Percentiles rank a stretch among this genome's conserved stretches.
Evolutionary conservation across 2,113 vertebrate genomes (phyloP).

Genomic region (Neolamprologus sp.): DNA sequence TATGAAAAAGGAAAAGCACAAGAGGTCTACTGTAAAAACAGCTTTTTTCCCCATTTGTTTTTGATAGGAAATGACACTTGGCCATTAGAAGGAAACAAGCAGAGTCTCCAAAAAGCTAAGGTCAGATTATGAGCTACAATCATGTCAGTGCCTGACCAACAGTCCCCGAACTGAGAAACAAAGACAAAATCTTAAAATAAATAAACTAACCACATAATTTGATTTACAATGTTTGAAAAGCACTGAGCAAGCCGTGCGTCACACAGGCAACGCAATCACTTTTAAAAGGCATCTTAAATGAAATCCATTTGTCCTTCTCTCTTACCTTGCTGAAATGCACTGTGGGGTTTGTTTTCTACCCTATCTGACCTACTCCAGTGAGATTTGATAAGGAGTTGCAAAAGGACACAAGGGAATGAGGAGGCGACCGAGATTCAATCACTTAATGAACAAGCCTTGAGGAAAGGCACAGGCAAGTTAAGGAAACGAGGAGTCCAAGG

Average conservation of each 20-base stretch:
- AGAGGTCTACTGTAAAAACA: background rate
- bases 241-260: background rate
- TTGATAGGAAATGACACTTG: background rate
- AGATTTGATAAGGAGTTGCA: conserved; percentile 43
- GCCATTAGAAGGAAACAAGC: background rate
- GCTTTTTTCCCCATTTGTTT: background rate
- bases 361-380: conserved; percentile 27
- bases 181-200: background rate
- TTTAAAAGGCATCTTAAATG: conserved; percentile 17
- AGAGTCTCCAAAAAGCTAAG: background rate
- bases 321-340: background rate
- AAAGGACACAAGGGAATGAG: conserved; percentile 20
- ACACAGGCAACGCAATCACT: background rate
- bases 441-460: background rate
- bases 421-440: conserved; percentile 26
- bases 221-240: conserved; percentile 14
- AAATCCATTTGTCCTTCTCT: conserved; percentile 27
- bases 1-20: background rate
- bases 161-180: background rate
- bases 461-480: background rate
- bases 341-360: background rate
- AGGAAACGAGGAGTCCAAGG: background rate
- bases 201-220: background rate
- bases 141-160: background rate
- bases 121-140: background rate